Evolutionary conservation across 2,113 vertebrate genomes (phyloP).

Genomic region (Oxygymnocypris stewartii): DNA sequence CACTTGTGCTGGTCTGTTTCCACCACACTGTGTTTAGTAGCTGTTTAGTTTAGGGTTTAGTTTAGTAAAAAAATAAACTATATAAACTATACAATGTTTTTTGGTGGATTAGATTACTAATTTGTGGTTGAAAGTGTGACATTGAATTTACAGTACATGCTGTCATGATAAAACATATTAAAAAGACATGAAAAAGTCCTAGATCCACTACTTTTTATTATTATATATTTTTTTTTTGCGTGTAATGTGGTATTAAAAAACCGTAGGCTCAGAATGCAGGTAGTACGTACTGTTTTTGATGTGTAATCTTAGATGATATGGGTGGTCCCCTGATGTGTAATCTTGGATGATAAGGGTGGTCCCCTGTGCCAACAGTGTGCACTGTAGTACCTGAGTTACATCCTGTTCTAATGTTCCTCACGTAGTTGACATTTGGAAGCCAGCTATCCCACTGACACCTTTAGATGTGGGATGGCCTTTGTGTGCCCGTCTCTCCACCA

Average conservation of each 20-base stretch:
- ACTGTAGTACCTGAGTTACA: constrained; percentile 56
- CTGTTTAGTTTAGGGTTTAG: too few relatives aligned
- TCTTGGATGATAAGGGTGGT: neutral
- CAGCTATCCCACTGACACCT: constrained; percentile 69
- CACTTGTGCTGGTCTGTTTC: too few relatives aligned
- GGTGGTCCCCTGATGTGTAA: too few relatives aligned
- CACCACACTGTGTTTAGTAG: too few relatives aligned
- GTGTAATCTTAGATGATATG: neutral
- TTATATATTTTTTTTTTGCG: too few relatives aligned
- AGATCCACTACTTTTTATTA: neutral
- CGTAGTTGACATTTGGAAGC: constrained; percentile 76
- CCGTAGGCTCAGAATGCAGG: neutral
- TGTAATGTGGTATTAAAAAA: neutral
- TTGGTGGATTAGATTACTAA: too few relatives aligned
- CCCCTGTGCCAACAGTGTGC: neutral
- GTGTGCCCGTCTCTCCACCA: constrained; percentile 54
- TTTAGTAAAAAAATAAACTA: too few relatives aligned
- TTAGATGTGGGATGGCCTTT: constrained; percentile 65
- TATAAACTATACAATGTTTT: too few relatives aligned
- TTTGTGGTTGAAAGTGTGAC: too few relatives aligned
- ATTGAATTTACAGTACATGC: too few relatives aligned
- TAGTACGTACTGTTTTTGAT: neutral
- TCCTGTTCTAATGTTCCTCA: constrained; percentile 70
- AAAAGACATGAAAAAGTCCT: too few relatives aligned
- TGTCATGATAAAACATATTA: too few relatives aligned